Conservation (phyloP, 37 sponge, comb jelly and placozoan species). For the Eunapius fragilis region DNA sequence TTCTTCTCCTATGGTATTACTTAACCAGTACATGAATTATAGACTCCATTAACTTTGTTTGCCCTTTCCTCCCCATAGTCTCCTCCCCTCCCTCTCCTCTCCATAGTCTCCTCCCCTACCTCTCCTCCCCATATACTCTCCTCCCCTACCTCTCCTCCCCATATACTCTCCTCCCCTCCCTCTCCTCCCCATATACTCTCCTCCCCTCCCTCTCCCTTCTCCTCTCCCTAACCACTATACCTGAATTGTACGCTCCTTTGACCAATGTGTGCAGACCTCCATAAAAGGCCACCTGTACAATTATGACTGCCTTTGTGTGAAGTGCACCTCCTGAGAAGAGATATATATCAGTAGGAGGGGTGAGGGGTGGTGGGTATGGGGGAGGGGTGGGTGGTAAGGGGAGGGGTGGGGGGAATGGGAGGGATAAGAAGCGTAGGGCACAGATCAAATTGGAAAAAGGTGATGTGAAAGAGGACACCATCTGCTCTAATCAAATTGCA, state of each 20-base stretch:
- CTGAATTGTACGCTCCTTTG: conserved; percentile 93
- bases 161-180: conserved; percentile 1
- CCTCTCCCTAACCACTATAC: conserved; percentile 14
- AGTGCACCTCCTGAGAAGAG: conserved; percentile 49
- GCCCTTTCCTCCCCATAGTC: conserved; percentile 1
- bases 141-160: background rate
- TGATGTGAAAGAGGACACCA: background rate
- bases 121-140: background rate
- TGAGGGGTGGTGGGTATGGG: conserved; percentile 3
- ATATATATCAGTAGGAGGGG: background rate
- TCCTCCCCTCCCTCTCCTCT: background rate
- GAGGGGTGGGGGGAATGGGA: conserved; percentile 7
- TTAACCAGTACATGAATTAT: background rate
- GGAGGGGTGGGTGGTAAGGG: conserved; percentile 1
- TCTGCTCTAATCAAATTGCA: too few relatives aligned
- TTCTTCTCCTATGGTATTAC: too few relatives aligned
- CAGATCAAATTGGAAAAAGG: background rate
- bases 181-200: too few relatives aligned
- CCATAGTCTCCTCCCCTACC: background rate
- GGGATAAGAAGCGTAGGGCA: background rate
- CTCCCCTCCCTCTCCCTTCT: background rate
- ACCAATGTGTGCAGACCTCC: conserved; percentile 88
- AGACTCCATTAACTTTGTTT: background rate
- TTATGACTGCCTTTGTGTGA: conserved; percentile 54
- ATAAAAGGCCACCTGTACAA: conserved; percentile 70